Conservation (phyloP, 2,797 vertebrate species). For the Sardinella longiceps region DNA sequence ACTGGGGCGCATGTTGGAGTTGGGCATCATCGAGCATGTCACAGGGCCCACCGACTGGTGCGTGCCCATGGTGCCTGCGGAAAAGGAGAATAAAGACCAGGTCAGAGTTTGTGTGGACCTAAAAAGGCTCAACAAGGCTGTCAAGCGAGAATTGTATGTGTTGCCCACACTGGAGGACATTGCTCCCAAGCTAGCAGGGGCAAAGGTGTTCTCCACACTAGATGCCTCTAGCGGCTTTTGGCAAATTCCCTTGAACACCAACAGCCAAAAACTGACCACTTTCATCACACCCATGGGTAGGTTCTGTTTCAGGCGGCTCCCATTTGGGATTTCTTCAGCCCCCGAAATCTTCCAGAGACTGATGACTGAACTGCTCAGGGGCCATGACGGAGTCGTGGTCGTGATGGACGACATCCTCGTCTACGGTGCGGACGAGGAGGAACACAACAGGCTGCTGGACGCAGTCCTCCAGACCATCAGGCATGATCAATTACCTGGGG, state of each 20-base stretch:
- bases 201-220: constrained; percentile 28
- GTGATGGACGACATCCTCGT: constrained; percentile 24
- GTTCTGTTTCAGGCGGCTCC: constrained; percentile 19
- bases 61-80: background rate
- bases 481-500: background rate
- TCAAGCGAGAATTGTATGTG: constrained; percentile 21
- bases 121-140: constrained; percentile 23
- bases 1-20: background rate
- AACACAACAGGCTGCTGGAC: background rate
- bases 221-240: constrained; percentile 10
- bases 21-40: constrained; percentile 26
- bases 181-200: background rate
- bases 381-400: background rate
- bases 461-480: background rate
- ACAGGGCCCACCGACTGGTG: background rate
- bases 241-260: background rate
- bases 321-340: constrained; percentile 28
- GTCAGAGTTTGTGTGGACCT: constrained; percentile 33
- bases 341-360: constrained; percentile 36
- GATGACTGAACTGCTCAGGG: constrained; percentile 23
- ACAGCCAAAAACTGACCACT: background rate
- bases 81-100: background rate
- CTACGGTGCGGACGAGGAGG: background rate
- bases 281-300: constrained; percentile 5
- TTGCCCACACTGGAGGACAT: constrained; percentile 10